Percentiles rank a stretch among this genome's conserved stretches.
phyloP scores from a whole-genome alignment of 2,888 invertebrate species.

The Andrena praecox region DNA sequence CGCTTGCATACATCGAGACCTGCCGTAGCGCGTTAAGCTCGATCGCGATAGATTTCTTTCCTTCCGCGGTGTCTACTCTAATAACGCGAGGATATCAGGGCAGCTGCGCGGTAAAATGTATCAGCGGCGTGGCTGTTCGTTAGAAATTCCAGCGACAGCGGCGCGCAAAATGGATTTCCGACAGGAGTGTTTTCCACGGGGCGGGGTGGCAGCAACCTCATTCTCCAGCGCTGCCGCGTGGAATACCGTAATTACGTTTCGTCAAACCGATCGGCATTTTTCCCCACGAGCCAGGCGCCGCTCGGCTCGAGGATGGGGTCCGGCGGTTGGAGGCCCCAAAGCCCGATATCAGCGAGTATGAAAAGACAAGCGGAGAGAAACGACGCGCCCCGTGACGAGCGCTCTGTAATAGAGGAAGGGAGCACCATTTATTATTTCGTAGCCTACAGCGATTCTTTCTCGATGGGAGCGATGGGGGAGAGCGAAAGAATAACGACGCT shows the following conservation, averaged over 20 bases:
- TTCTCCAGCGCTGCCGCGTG: conserved; percentile 34
- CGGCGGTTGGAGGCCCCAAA: background rate
- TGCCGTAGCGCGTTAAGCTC: too few species aligned
- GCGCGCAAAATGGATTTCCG: conserved; percentile 42
- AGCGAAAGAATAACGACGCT: background rate
- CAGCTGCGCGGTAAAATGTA: conserved; percentile 32
- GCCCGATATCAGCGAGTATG: conserved; percentile 22
- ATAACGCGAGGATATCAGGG: conserved; percentile 19
- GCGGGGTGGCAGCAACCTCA: conserved; percentile 14
- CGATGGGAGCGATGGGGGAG: background rate
- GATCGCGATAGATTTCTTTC: background rate
- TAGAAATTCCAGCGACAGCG: conserved; percentile 48
- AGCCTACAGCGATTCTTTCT: background rate
- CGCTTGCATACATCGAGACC: too few species aligned
- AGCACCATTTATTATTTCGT: conserved; percentile 20
- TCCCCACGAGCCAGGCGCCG: conserved; percentile 19
- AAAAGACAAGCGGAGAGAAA: conserved; percentile 25
- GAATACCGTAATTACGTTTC: conserved; percentile 56
- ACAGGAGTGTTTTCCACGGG: conserved; percentile 29
- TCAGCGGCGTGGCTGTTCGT: conserved; percentile 21
- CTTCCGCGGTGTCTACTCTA: background rate
- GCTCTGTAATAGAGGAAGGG: background rate
- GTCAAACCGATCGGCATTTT: conserved; percentile 58
- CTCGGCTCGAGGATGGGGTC: background rate
- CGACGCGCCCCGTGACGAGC: conserved; percentile 1